A percentile compares a stretch with the other conserved stretches of the same genome.
Evolutionary conservation across 2,888 invertebrate species (phyloP).

Genomic region (Campoplex nolae): DNA sequence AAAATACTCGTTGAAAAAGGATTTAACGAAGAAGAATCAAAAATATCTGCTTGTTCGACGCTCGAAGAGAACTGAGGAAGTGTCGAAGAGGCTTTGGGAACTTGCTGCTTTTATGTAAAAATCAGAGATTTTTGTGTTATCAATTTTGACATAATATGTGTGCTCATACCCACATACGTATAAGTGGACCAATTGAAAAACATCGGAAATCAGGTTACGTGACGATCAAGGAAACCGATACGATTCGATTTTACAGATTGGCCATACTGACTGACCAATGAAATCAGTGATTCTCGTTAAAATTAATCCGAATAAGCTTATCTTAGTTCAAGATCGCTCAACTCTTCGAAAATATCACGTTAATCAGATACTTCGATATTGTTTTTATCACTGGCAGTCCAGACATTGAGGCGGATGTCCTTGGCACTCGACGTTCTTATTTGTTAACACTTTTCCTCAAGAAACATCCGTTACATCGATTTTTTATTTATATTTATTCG

Average conservation of each 20-base stretch:
- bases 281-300: not conserved
- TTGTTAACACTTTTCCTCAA: not conserved
- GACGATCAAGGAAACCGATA: not conserved
- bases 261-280: not conserved
- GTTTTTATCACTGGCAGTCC: not conserved
- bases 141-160: not conserved
- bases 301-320: not conserved
- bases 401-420: not conserved
- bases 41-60: not conserved
- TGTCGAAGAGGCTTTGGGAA: not conserved
- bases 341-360: not conserved
- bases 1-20: not conserved
- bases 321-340: not conserved
- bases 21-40: not conserved
- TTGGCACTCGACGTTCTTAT: not conserved
- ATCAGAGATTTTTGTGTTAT: not conserved
- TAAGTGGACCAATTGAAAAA: not conserved
- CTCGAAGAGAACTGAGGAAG: not conserved
- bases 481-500: not conserved
- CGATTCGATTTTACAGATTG: slow-evolving; percentile 18
- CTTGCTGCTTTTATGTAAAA: slow-evolving; percentile 9
- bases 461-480: not conserved
- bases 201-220: not conserved
- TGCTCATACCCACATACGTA: no score
- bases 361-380: not conserved